These are phyloP conservation scores for Drosophila mayri DNA, from an alignment of 1,140 invertebrate genomes.

Conservation along the genomic window DNA sequence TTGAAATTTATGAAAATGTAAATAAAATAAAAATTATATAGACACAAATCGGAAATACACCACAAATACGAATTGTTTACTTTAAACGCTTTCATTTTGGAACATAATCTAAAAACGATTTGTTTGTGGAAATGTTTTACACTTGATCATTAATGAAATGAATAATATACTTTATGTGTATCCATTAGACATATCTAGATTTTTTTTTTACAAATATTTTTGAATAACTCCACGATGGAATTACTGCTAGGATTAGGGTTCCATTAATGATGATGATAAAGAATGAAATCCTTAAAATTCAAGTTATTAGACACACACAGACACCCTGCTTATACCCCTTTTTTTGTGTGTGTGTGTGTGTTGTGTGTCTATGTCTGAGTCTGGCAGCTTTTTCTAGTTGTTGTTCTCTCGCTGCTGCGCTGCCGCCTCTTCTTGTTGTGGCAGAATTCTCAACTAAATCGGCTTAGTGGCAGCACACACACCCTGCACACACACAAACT, in stretches of 20 bases:
- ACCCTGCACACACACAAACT: constrained; percentile 2
- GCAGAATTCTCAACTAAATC: constrained; percentile 49
- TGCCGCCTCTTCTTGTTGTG: constrained; percentile 28
- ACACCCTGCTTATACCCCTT: neutral
- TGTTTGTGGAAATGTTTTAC: constrained; percentile 1
- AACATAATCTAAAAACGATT: neutral
- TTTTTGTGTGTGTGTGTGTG: neutral
- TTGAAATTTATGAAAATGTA: constrained; percentile 13
- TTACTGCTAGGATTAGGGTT: constrained; percentile 2
- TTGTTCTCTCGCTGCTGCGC: neutral
- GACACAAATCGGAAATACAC: neutral
- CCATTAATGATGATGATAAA: constrained; percentile 3
- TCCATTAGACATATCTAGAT: neutral
- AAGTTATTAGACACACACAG: neutral
- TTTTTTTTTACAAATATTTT: neutral
- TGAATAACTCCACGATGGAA: neutral
- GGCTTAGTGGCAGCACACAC: constrained; percentile 45
- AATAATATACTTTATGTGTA: too few relatives aligned
- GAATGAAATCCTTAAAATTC: constrained; percentile 8
- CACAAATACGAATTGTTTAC: neutral
- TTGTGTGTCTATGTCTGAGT: neutral
- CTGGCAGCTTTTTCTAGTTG: constrained; percentile 23
- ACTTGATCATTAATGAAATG: neutral
- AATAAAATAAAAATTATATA: constrained; percentile 4
- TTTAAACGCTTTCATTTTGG: neutral